A percentile compares a stretch with the other conserved stretches of the same genome.
Evolutionary conservation across 2,888 invertebrate species (phyloP).

Genomic region (Brachycybe producta): DNA sequence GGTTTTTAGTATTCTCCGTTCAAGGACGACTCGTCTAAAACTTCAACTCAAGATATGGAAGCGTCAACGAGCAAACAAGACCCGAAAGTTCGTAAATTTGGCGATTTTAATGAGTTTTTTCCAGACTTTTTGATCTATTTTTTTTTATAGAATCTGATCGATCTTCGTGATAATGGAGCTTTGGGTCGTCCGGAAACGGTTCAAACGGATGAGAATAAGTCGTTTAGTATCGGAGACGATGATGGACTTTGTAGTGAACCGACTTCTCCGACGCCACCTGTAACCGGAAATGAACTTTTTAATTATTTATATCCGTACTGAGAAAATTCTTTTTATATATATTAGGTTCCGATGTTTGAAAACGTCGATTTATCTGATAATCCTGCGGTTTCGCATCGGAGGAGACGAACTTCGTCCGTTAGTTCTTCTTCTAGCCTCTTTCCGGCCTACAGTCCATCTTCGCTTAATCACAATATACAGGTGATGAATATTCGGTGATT

Average conservation of each 20-base stretch:
- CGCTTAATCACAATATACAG: not conserved
- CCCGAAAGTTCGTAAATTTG: conserved; percentile 1
- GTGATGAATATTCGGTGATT: too few relatives aligned
- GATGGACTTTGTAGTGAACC: conserved; percentile 1
- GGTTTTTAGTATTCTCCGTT: conserved; percentile 9
- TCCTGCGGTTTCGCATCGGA: not conserved
- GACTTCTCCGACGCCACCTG: not conserved
- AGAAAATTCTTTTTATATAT: too few relatives aligned
- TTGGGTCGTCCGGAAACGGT: not conserved
- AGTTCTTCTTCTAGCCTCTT: not conserved
- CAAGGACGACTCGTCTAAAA: conserved; percentile 1
- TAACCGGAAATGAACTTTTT: too few relatives aligned
- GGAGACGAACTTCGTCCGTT: not conserved
- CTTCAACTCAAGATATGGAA: conserved; percentile 3
- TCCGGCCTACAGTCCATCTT: not conserved
- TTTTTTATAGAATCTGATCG: conserved; percentile 6
- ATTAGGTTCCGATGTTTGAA: not conserved
- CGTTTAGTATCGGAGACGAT: conserved; percentile 7
- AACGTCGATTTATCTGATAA: not conserved
- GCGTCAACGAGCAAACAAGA: conserved; percentile 1
- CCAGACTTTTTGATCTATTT: not conserved
- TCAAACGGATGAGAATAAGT: not conserved
- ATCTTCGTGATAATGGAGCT: conserved; percentile 5
- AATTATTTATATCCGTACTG: too few relatives aligned
- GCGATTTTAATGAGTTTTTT: not conserved